Evolutionary conservation across 2,797 vertebrate genomes (phyloP).

Genomic region (Mus caroli): DNA sequence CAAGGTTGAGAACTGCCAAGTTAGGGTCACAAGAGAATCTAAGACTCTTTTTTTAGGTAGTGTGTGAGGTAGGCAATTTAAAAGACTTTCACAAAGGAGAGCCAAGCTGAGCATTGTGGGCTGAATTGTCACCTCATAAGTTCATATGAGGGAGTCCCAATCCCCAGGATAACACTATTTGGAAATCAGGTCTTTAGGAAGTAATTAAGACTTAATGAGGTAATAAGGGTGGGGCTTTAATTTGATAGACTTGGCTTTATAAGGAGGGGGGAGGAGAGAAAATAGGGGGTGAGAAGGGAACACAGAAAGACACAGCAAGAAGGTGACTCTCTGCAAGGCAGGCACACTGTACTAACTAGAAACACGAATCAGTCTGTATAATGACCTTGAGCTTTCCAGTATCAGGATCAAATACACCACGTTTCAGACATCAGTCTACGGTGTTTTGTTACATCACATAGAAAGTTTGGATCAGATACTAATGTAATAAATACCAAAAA

Average conservation of each 20-base stretch:
- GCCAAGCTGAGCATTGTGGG: not conserved
- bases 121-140: not conserved
- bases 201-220: constrained; percentile 2
- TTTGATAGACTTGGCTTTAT: not conserved
- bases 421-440: not conserved
- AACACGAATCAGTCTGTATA: not conserved
- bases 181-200: not conserved
- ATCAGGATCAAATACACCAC: not conserved
- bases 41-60: not conserved
- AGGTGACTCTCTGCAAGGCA: not conserved
- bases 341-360: not conserved
- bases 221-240: not conserved
- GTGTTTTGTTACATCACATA: not conserved
- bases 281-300: not conserved
- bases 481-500: not conserved
- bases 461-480: not conserved
- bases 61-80: constrained; percentile 13
- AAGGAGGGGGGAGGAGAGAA: not conserved
- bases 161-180: not conserved
- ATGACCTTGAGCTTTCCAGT: not conserved
- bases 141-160: not conserved
- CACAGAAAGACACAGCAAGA: not conserved
- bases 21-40: constrained; percentile 74
- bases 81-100: constrained; percentile 52
- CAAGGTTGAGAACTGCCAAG: constrained; percentile 62